Conservation (phyloP, 2,113 vertebrate species). For the Meleagris gallopavo region DNA sequence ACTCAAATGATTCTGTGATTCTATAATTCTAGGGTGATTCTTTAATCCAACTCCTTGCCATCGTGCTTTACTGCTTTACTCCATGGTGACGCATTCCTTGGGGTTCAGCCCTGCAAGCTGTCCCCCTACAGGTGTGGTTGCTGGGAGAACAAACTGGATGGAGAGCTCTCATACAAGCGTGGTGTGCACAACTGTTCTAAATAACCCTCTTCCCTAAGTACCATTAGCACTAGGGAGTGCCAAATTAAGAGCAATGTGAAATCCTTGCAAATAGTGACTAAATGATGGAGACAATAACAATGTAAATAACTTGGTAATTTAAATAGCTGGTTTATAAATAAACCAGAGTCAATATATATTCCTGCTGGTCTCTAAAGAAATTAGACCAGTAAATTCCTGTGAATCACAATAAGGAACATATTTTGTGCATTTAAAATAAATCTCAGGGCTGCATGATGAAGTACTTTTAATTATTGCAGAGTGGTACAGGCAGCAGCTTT, state of each 20-base stretch:
- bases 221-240: neutral
- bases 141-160: neutral
- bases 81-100: neutral
- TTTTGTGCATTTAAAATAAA: constrained; percentile 70
- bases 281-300: constrained; percentile 68
- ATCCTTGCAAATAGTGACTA: constrained; percentile 52
- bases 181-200: neutral
- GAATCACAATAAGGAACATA: constrained; percentile 70
- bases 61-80: neutral
- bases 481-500: constrained; percentile 68
- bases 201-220: neutral
- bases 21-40: neutral
- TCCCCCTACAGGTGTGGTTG: neutral
- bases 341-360: constrained; percentile 65
- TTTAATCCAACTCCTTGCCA: neutral
- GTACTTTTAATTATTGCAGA: constrained; percentile 74
- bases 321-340: constrained; percentile 71
- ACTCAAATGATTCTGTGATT: no score
- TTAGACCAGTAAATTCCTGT: constrained; percentile 72
- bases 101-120: neutral
- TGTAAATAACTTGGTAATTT: constrained; percentile 70
- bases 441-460: constrained; percentile 70
- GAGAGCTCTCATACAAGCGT: neutral
- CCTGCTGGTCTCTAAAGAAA: constrained; percentile 69
- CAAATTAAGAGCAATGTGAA: constrained; percentile 63